Base-by-base conservation (phyloP, 2,797 vertebrate species). In the Lithobates sylvaticus region DNA sequence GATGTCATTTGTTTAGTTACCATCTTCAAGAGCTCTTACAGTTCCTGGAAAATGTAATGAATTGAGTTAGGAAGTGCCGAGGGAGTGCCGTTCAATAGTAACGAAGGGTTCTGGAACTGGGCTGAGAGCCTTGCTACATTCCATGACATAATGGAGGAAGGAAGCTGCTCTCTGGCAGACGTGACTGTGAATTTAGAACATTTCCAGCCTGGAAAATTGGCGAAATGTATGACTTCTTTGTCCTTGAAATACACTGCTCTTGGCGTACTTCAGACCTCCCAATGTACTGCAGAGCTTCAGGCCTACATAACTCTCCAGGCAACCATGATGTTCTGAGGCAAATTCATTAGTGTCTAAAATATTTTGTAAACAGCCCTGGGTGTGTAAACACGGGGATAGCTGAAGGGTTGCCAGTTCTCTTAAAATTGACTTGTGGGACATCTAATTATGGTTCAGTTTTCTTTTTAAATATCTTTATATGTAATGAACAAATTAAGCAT, bases 151-250 rank as follows among this genome's bases (percentile, higher is more conserved):
- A 44, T 21, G 34, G 32, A 76, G 78, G 58, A 74, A 85, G 84
- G 84, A 87, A 87, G 80, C 75, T 10, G 75, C 50, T 78, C 32
- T 44, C 70, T 83, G 85, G 85, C 50, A 77, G 26, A 7, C 13
- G 18, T 15, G 34, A n/a, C 54, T 73, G 12, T 65, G 54, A 29
- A 83, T 67, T 64, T 68, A 78, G 44, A 34, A 27, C 12, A 74
- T 77, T 83, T 44, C 42, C 80, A 83, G 69, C 61, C 32, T 32
- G 58, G 69, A 87, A 87, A 68, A 78, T 68, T 86, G 80, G 85
- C 74, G 6, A 21, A 29, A 78, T 67, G 29, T 44, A 7, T 72
- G 74, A 16, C 47, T 65, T 29, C 18, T 70, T 27, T 39, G 74
- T 70, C 76, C 75, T 78, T 72, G 18, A n/a, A 64, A 29, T 32